Base-by-base conservation (phyloP, 2,113 vertebrate genomes). In the Anser cygnoides region DNA sequence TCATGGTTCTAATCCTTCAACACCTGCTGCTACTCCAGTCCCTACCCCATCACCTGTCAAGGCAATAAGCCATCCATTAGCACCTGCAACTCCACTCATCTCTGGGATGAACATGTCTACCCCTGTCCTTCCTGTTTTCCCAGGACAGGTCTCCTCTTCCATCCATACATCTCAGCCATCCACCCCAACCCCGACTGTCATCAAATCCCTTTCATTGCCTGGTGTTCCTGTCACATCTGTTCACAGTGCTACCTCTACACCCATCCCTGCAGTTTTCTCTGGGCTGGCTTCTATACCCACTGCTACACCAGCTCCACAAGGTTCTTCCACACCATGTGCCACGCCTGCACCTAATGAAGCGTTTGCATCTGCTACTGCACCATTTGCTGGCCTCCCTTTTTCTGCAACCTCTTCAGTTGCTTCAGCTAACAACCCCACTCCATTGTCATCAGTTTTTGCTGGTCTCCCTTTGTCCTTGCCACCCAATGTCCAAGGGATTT, bases 191-290 rank as follows among this genome's bases (percentile, higher is more conserved):
- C 97, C 97, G 44, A 94, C 98, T 43, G 98, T 98, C n/a, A 98
- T 98, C 91, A 98, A 98, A 96, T 98, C 98, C 61, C 96, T 96
- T 19, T 97, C 97, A 6, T 29, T 98, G 90, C 96, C 97, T 33
- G 43, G 93, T 46, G 63, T 96, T 68, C 94, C 97, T 49, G 75
- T 96, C 57, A 95, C 97, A 62, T 97, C 98, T 61, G 82, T 77
- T 68, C 97, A 98, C 31, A 97, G 84, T 79, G 97, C 98, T 77
- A 97, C 98, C 26, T 97, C 98, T 14, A 95, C 98, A 37, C 98
- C 98, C 28, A 93, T 98, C 67, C 98, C 99, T 15, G 97, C 99
- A 3, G 96, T 98, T 72, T 99, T 99, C 87, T 98, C 99, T 43
- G 98, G 99, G 88, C 98, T 99, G 91, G 97, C 98, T 76, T 98